Evolutionary conservation across 2,888 invertebrate species (phyloP).

Genomic region (Maniola hyperantus): DNA sequence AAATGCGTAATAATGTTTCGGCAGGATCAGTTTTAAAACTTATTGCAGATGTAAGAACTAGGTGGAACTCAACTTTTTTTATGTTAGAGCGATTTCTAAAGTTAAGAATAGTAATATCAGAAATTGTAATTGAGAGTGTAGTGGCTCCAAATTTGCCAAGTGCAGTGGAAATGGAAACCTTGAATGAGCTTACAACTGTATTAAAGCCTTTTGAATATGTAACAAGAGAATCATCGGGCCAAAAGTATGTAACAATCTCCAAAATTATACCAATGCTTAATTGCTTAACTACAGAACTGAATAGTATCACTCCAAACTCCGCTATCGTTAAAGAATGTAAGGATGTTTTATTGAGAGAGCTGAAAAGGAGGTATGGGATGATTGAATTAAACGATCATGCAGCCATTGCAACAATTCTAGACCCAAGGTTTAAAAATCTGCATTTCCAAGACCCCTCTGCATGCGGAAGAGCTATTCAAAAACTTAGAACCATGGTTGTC

Average conservation of each 20-base stretch:
- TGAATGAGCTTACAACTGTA: constrained; percentile 38
- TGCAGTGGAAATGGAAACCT: constrained; percentile 38
- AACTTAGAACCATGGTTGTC: neutral
- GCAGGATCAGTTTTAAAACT: constrained; percentile 13
- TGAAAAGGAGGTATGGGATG: constrained; percentile 44
- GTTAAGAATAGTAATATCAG: constrained; percentile 36
- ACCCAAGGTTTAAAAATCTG: constrained; percentile 47
- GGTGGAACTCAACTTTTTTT: constrained; percentile 43
- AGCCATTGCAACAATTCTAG: constrained; percentile 42
- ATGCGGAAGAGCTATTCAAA: no score
- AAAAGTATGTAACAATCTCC: constrained; percentile 45
- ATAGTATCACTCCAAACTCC: constrained; percentile 40
- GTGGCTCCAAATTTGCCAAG: constrained; percentile 41
- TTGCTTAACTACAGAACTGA: constrained; percentile 46
- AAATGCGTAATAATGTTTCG: constrained; percentile 37
- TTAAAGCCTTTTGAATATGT: constrained; percentile 31
- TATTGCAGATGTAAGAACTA: constrained; percentile 41
- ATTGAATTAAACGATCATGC: constrained; percentile 46
- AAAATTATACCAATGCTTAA: constrained; percentile 49
- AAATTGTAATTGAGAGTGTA: constrained; percentile 45
- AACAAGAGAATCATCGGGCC: constrained; percentile 46
- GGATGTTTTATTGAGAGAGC: constrained; percentile 40
- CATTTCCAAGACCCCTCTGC: constrained; percentile 39
- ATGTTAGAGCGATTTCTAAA: constrained; percentile 42
- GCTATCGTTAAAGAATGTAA: no score